Evolutionary conservation across 2,113 vertebrate species (phyloP), one percentile per base, ranked within the genome.

Genomic region (Anseranas semipalmata): DNA sequence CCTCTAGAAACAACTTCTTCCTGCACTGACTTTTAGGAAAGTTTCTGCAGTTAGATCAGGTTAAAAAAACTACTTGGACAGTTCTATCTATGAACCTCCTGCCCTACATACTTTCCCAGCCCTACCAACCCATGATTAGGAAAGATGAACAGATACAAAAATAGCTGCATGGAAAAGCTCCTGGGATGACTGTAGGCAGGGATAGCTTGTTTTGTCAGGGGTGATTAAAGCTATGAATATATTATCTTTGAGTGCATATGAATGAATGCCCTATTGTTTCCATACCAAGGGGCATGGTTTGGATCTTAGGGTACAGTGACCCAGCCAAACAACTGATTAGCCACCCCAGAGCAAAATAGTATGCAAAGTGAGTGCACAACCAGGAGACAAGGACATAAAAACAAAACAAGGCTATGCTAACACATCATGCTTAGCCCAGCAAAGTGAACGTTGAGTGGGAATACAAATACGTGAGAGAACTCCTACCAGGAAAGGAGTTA

Each of bases 151-250:
- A 70, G 48, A 11, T 21, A 20, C 2, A 53, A 80, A 92, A 95
- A 92, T 27, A 95, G 17, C 46, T 56, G 15, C 46, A 14, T 24
- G 60, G 45, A 62, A 90, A 84, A 95, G 46, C 84, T 94, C 55
- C 68, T 67, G 83, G 86, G 58, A 62, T 58, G 63, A 56, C 68
- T 5, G 0, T 15, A 67, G 85, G 79, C 79, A 67, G 72, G 63
- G 72, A n/a, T 15, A 59, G 33, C 27, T 37, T 37, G 10, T 35
- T 85, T 71, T 13, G 72, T 86, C 75, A 88, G 68, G 86, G 93
- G 59, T 93, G 89, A 89, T 95, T 95, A 90, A 58, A 5, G 2
- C 83, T 68, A 71, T 90, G 90, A 95, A 96, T 95, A 90, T 33
- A 86, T 96, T 96, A 81, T 5, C 65, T 41, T 41, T 30, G 2